Evolutionary conservation across 2,888 invertebrate species (phyloP).

Genomic region (Plebejus melissa): DNA sequence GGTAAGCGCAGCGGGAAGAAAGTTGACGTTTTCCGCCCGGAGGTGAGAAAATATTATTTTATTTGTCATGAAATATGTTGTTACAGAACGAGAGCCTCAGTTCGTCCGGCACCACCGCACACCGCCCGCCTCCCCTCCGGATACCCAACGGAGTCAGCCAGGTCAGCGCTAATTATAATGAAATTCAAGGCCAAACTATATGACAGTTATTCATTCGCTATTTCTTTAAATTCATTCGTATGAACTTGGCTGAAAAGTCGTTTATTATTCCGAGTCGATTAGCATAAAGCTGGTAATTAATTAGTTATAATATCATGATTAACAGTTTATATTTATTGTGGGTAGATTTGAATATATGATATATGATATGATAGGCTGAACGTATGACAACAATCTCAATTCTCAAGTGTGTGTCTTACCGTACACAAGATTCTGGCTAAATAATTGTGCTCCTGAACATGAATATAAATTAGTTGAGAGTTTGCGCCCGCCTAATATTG

Average conservation of each 20-base stretch:
- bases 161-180: slow-evolving; percentile 45
- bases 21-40: too few species aligned
- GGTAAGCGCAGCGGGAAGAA: too few species aligned
- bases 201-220: not conserved
- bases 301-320: not conserved
- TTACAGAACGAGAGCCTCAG: slow-evolving; percentile 61
- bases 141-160: slow-evolving; percentile 71
- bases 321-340: not conserved
- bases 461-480: slow-evolving; percentile 30
- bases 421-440: slow-evolving; percentile 26
- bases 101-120: slow-evolving; percentile 54
- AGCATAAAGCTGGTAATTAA: not conserved
- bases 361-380: too few species aligned
- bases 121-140: slow-evolving; percentile 66
- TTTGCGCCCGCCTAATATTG: slow-evolving; percentile 34
- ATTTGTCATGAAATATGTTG: slow-evolving; percentile 36
- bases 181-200: not conserved
- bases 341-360: not conserved
- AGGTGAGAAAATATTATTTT: too few species aligned
- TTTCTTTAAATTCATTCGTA: not conserved
- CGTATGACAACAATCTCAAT: not conserved
- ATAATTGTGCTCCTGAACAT: slow-evolving; percentile 18
- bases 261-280: not conserved
- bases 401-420: not conserved
- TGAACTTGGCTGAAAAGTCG: not conserved